These are phyloP conservation scores for Chlorospingus semifuscus DNA, from an alignment of 2,797 vertebrate species.

Conservation along the genomic window DNA sequence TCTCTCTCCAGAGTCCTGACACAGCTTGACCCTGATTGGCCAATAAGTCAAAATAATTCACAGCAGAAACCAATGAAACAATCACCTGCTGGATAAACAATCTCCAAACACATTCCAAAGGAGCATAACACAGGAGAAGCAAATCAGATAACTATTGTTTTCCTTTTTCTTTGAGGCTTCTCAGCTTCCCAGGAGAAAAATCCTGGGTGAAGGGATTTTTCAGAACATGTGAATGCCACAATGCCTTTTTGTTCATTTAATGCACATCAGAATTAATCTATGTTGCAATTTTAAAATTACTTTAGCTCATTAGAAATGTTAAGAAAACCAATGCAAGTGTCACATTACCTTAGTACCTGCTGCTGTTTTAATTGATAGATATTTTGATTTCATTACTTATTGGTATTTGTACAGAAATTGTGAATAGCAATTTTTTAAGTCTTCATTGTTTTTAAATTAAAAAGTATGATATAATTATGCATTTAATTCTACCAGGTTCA, in stretches of 20 bases:
- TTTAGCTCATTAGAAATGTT: background rate
- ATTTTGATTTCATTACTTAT: background rate
- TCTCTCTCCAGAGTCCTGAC: no score
- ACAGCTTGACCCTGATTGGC: no score
- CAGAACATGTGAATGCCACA: no score
- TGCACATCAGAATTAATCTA: background rate
- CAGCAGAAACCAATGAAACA: no score
- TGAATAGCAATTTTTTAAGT: background rate
- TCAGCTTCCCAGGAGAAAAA: no score
- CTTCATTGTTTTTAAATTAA: background rate
- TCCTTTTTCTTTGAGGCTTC: no score
- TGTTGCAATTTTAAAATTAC: background rate
- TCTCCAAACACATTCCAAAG: no score
- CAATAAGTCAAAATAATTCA: no score
- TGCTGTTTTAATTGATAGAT: background rate
- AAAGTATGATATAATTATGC: background rate
- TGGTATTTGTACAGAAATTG: background rate
- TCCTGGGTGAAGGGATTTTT: no score
- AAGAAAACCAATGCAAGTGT: background rate
- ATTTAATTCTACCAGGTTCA: background rate
- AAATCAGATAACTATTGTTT: no score
- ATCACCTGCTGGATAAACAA: no score
- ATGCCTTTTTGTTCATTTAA: background rate
- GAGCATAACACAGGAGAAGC: no score
- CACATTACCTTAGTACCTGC: background rate